A percentile compares a stretch with the other conserved stretches of the same genome.
phyloP scores from a whole-genome alignment of 30 jellyfish, hydroid and myxozoan genomes.

The Aurelia sp. region DNA sequence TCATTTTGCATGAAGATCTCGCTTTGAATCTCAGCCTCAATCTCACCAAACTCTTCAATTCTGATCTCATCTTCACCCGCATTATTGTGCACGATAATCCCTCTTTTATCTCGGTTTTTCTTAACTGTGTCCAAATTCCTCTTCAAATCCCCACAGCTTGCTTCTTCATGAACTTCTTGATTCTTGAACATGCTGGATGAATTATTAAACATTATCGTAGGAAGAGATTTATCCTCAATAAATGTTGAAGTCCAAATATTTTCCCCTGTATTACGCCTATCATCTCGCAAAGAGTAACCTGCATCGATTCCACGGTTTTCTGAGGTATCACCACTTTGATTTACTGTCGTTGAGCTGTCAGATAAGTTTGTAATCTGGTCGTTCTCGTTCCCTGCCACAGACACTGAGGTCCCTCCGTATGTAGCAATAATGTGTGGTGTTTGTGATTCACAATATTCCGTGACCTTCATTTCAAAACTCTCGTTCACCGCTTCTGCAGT shows the following conservation, averaged over 20 bases:
- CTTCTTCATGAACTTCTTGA: neutral
- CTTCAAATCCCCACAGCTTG: neutral
- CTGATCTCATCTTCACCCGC: neutral
- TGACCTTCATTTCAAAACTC: too few relatives aligned
- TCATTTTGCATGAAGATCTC: neutral
- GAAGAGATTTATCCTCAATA: neutral
- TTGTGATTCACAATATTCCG: too few relatives aligned
- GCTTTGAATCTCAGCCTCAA: neutral
- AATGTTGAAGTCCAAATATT: conserved; percentile 2
- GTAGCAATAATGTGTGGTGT: too few relatives aligned
- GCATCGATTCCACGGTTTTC: neutral
- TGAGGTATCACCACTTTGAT: too few relatives aligned
- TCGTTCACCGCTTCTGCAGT: too few relatives aligned
- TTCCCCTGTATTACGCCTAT: neutral
- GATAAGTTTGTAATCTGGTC: too few relatives aligned
- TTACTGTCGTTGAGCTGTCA: too few relatives aligned
- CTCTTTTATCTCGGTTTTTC: neutral
- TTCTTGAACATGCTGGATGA: conserved; percentile 1
- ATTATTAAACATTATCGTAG: neutral
- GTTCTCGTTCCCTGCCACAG: too few relatives aligned
- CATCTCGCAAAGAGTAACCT: conserved; percentile 1
- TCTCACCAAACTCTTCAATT: neutral
- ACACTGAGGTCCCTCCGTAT: too few relatives aligned
- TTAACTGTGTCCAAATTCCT: neutral
- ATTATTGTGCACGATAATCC: neutral